Evolutionary conservation across 1,140 invertebrate species (phyloP).

Genomic region (Pseudomyrmex gracilis): DNA sequence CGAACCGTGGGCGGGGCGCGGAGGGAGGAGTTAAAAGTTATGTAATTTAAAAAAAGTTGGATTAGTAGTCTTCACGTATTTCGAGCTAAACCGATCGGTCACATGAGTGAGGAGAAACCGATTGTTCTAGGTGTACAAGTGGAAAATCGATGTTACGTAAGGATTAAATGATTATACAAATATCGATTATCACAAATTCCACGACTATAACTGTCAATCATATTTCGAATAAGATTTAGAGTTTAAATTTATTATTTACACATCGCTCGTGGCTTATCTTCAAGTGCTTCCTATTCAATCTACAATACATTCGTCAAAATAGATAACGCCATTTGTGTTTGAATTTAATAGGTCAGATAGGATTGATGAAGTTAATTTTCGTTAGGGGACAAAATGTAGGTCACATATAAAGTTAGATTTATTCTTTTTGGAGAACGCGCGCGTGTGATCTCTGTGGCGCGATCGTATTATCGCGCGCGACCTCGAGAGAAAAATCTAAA

Average conservation of each 20-base stretch:
- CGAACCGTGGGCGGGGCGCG: no score
- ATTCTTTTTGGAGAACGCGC: no score
- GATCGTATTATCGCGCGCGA: not conserved
- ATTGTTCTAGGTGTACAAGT: no score
- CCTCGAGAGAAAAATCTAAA: not conserved
- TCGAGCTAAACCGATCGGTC: not conserved
- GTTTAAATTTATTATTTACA: not conserved
- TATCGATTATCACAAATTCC: no score
- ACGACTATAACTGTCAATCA: no score
- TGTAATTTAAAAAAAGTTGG: constrained; percentile 5
- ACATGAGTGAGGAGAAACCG: not conserved
- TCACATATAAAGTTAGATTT: no score
- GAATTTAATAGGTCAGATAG: not conserved
- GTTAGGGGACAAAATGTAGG: no score
- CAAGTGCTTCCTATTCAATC: not conserved
- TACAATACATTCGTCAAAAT: not conserved
- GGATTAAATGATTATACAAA: no score
- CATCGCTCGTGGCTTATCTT: no score
- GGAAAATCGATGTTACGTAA: no score
- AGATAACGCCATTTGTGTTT: not conserved
- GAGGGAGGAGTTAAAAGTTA: not conserved
- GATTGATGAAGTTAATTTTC: constrained; percentile 11
- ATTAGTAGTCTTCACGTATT: not conserved
- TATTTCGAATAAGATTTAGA: not conserved
- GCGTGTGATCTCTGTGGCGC: no score